A percentile compares a stretch with the other conserved stretches of the same genome.
Conservation (phyloP, 2,113 vertebrate genomes). For the Ammospiza nelsoni region DNA sequence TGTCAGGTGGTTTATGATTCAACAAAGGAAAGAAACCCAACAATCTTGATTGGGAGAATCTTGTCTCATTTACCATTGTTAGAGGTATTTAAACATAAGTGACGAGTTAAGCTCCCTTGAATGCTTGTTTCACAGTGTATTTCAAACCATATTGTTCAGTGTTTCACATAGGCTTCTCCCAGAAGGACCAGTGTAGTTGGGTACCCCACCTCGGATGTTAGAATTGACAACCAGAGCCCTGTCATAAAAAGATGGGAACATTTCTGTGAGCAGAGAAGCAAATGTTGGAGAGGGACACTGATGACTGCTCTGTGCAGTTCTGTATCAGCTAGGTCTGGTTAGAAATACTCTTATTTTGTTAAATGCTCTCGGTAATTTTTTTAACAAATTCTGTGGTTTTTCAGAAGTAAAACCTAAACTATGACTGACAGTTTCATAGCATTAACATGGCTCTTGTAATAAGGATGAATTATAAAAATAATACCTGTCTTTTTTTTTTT, state of each 20-base stretch:
- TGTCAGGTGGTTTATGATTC: neutral
- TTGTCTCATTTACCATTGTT: neutral
- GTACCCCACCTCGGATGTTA: neutral
- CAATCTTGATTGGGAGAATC: neutral
- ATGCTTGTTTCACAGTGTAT: neutral
- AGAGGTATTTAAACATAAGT: neutral
- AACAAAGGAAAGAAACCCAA: neutral
- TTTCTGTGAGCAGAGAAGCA: neutral
- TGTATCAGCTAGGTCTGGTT: neutral
- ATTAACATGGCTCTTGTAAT: neutral
- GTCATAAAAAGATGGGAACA: neutral
- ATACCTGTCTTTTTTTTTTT: neutral
- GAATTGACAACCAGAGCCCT: neutral
- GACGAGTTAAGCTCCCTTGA: neutral
- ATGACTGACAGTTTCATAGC: neutral
- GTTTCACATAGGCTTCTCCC: neutral
- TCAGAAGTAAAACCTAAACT: neutral
- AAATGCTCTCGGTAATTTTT: neutral
- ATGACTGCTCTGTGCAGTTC: neutral
- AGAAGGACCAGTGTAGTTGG: neutral
- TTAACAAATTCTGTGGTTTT: neutral
- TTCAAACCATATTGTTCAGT: neutral
- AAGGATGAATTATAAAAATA: neutral
- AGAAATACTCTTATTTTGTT: neutral
- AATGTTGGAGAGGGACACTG: neutral